Conservation (phyloP, 2,797 vertebrate genomes). For the Lepidocolaptes lacrymiger region DNA sequence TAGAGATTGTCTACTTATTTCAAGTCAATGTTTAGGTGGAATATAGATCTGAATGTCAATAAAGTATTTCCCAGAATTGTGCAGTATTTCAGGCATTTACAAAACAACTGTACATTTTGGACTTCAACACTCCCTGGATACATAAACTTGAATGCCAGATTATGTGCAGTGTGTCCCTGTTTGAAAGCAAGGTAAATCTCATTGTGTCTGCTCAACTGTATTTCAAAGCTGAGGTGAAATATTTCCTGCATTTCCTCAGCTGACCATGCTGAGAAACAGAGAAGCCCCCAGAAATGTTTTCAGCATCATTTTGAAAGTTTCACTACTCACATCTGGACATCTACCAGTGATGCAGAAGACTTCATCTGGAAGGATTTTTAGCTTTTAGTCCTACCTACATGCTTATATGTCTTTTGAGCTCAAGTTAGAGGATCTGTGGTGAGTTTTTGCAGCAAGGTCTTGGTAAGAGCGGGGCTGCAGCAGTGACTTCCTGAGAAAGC, state of each 20-base stretch:
- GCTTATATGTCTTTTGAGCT: not conserved
- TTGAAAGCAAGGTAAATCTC: not conserved
- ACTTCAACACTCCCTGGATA: not conserved
- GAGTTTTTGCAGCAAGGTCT: not conserved
- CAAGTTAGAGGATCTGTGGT: not conserved
- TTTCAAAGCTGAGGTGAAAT: not conserved
- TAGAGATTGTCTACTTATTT: not conserved
- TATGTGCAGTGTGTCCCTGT: not conserved
- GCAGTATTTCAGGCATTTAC: not conserved
- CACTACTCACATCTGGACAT: not conserved
- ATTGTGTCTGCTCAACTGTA: not conserved
- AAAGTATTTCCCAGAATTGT: not conserved
- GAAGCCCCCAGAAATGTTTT: not conserved
- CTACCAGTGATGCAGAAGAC: not conserved
- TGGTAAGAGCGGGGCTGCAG: not conserved
- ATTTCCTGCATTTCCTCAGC: not conserved
- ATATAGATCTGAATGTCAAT: not conserved
- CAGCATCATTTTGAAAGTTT: not conserved
- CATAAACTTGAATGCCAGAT: not conserved
- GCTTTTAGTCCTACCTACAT: not conserved
- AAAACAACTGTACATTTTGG: not conserved
- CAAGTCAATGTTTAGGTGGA: not conserved
- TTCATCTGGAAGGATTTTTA: not conserved
- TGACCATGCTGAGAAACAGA: not conserved
- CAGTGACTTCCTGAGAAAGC: not conserved